Percentiles rank a stretch among this genome's conserved stretches.
Evolutionary conservation across 2,113 vertebrate species (phyloP).

Genomic region (Cynopterus brachyotis): DNA sequence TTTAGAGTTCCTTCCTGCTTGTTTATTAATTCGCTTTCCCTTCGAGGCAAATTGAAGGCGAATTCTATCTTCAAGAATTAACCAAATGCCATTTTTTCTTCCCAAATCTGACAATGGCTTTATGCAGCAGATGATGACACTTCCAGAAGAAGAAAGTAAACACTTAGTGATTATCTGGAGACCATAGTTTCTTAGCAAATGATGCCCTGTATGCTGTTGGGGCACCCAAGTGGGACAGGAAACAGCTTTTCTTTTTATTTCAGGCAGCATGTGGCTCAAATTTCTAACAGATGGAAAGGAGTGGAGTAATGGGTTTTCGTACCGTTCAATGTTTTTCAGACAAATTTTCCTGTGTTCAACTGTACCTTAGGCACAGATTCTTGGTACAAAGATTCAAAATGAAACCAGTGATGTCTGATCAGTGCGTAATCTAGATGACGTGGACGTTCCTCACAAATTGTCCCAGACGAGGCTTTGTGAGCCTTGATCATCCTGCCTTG

Average conservation of each 20-base stretch:
- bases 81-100: neutral
- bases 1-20: neutral
- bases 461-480: neutral
- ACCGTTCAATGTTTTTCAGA: neutral
- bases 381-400: neutral
- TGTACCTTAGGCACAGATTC: fast-evolving
- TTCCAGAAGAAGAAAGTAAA: neutral
- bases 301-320: neutral
- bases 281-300: constrained; percentile 53
- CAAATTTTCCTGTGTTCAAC: neutral
- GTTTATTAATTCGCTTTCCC: neutral
- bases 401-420: neutral
- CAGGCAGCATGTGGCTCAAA: neutral
- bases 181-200: fast-evolving
- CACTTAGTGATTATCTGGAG: neutral
- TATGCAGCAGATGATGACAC: neutral
- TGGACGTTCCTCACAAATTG: too few relatives aligned
- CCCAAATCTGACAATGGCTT: neutral
- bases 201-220: neutral
- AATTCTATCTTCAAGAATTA: neutral
- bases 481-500: neutral
- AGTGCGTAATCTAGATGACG: neutral
- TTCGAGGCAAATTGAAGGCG: neutral
- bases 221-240: neutral
- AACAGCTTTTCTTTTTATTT: neutral